These are phyloP conservation scores for Brassicogethes aeneus DNA, from an alignment of 2,888 invertebrate species.

Conservation along the genomic window DNA sequence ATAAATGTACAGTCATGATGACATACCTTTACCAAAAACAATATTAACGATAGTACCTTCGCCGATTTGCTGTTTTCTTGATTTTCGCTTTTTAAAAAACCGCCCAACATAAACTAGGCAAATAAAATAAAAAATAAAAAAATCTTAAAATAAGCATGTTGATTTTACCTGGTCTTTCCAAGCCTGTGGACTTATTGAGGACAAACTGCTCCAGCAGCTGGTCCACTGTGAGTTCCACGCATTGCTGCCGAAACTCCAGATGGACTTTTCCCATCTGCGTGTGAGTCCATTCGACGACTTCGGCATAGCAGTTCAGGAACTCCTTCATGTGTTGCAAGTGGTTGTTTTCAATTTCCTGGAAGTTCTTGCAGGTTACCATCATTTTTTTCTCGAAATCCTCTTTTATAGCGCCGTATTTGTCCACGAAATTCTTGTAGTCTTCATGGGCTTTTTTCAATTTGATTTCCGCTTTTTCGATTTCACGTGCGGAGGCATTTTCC, in stretches of 20 bases:
- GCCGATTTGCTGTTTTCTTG: too few species aligned
- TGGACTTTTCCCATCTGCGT: constrained; percentile 90
- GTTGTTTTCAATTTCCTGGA: constrained; percentile 90
- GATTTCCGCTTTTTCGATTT: constrained; percentile 86
- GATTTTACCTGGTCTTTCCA: constrained; percentile 80
- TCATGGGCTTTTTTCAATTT: constrained; percentile 92
- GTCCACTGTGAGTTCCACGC: constrained; percentile 85
- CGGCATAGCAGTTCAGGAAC: constrained; percentile 82
- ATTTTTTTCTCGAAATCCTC: constrained; percentile 95
- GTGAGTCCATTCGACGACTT: constrained; percentile 81
- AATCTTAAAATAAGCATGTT: too few species aligned
- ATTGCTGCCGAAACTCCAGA: constrained; percentile 85
- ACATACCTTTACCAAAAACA: too few species aligned
- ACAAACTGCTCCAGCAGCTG: constrained; percentile 88
- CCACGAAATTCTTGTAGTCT: constrained; percentile 84
- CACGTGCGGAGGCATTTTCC: constrained; percentile 84
- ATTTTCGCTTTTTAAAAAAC: too few species aligned
- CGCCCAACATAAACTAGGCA: too few species aligned
- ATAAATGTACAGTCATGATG: too few species aligned
- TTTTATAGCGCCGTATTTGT: constrained; percentile 85
- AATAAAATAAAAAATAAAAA: too few species aligned
- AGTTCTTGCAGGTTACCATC: constrained; percentile 86
- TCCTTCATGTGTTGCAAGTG: constrained; percentile 93
- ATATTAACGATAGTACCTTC: too few species aligned
- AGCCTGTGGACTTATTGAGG: constrained; percentile 84